Conservation (phyloP, 37 sponge, comb jelly and placozoan species). For the Cladorhizidae sp. region DNA sequence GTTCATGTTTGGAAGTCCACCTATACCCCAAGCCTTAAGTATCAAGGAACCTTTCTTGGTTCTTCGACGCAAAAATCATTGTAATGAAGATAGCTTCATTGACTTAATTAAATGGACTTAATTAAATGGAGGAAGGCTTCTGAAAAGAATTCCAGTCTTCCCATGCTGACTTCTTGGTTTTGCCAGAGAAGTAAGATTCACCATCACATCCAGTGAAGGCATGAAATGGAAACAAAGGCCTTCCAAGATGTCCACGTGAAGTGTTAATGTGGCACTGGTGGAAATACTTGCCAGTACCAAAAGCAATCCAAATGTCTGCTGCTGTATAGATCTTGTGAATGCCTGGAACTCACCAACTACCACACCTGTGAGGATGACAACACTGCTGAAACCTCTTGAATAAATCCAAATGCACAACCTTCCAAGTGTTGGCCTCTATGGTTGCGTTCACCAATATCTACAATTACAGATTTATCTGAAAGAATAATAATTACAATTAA, state of each 20-base stretch:
- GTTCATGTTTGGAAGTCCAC: too few relatives aligned
- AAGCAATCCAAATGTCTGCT: constrained; percentile 1
- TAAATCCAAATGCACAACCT: too few relatives aligned
- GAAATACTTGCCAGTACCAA: constrained; percentile 4
- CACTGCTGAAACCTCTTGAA: too few relatives aligned
- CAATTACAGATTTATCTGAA: too few relatives aligned
- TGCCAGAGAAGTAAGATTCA: not conserved
- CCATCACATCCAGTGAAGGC: not conserved
- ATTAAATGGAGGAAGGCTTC: not conserved
- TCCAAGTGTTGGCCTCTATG: too few relatives aligned
- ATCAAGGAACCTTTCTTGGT: too few relatives aligned
- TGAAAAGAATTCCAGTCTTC: not conserved
- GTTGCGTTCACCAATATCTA: too few relatives aligned
- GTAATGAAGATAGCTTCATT: too few relatives aligned
- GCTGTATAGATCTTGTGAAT: not conserved
- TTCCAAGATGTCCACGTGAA: not conserved
- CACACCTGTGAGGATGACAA: not conserved
- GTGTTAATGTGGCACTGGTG: not conserved
- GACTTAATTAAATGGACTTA: too few relatives aligned
- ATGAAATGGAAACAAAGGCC: not conserved
- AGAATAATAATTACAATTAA: too few relatives aligned
- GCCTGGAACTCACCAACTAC: not conserved
- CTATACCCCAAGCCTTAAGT: too few relatives aligned
- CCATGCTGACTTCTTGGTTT: constrained; percentile 2
- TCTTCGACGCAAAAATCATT: too few relatives aligned